Percentiles rank a stretch among this genome's conserved stretches.
phyloP scores from a whole-genome alignment of 30 jellyfish, hydroid and myxozoan species.

The Hydra vulgaris region DNA sequence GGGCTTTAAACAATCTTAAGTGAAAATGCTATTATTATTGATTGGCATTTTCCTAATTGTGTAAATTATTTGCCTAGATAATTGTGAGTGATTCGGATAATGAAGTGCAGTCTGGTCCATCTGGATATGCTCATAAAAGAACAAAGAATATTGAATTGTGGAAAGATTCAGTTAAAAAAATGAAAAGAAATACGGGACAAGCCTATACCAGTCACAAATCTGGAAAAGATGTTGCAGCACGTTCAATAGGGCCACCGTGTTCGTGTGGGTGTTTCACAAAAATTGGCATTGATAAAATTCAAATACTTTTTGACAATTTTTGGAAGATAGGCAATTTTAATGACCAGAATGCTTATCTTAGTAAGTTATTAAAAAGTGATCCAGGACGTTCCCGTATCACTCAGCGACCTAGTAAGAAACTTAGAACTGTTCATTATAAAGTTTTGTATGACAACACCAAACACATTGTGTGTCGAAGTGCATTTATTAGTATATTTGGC shows the following conservation, averaged over 20 bases:
- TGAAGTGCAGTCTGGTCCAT: background rate
- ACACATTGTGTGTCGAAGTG: background rate
- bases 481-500: background rate
- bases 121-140: background rate
- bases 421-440: background rate
- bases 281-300: background rate
- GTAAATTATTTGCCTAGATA: background rate
- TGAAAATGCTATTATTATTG: background rate
- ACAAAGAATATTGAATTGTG: background rate
- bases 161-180: background rate
- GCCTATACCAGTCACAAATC: background rate
- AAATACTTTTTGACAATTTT: background rate
- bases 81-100: background rate
- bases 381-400: background rate
- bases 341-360: background rate
- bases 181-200: background rate
- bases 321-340: background rate
- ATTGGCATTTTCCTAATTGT: background rate
- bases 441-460: background rate
- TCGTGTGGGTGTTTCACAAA: background rate
- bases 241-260: background rate
- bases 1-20: background rate
- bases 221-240: background rate
- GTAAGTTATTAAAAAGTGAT: background rate
- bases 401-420: background rate